Conservation (phyloP, 2,888 invertebrate genomes). For the Patella depressa region DNA sequence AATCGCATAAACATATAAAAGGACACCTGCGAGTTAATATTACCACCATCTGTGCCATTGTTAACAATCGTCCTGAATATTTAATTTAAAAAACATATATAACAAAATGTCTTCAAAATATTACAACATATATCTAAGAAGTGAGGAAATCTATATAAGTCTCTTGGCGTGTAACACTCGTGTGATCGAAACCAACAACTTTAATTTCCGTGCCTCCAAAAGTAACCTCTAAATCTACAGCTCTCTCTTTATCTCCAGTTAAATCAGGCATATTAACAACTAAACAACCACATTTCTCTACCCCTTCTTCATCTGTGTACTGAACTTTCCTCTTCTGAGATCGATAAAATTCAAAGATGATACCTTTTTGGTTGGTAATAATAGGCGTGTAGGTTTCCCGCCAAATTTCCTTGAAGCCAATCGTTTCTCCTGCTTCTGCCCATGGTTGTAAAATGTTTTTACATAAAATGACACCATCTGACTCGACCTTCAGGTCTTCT, state of each 20-base stretch:
- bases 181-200: constrained; percentile 64
- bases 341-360: constrained; percentile 65
- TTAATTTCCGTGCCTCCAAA: constrained; percentile 66
- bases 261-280: constrained; percentile 65
- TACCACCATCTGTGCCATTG: no score
- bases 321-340: constrained; percentile 51
- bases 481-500: constrained; percentile 59
- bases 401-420: constrained; percentile 65
- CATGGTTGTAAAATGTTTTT: constrained; percentile 58
- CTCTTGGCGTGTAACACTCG: constrained; percentile 58
- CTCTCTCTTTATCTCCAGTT: constrained; percentile 61
- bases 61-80: no score
- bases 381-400: constrained; percentile 65
- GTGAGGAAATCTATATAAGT: constrained; percentile 63
- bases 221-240: constrained; percentile 64
- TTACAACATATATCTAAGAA: constrained; percentile 16
- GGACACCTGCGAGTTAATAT: no score
- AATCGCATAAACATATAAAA: no score
- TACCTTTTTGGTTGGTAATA: constrained; percentile 63
- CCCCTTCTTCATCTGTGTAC: constrained; percentile 61
- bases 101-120: no score
- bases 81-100: no score
- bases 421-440: constrained; percentile 62
- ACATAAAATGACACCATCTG: constrained; percentile 60
- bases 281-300: constrained; percentile 63